Percentiles rank a stretch among this genome's conserved stretches.
These are phyloP conservation scores for Ernsta delagoae DNA, from an alignment of 2,888 invertebrate genomes.

Conservation along the genomic window DNA sequence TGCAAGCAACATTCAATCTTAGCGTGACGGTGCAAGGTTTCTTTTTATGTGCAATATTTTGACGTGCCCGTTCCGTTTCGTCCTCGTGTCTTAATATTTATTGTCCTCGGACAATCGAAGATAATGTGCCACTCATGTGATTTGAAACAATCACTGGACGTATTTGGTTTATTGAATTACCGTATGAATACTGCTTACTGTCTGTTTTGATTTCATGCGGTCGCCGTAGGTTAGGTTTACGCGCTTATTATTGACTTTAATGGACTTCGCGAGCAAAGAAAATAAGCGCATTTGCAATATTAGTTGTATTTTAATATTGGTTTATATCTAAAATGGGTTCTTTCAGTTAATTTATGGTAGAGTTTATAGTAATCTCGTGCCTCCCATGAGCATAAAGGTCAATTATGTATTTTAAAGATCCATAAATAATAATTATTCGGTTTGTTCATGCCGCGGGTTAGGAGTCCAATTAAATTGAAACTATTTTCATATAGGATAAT, in stretches of 20 bases:
- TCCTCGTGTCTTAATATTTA: slow-evolving; percentile 60
- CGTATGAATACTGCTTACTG: slow-evolving; percentile 44
- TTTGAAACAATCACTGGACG: slow-evolving; percentile 76
- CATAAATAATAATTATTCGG: too few species aligned
- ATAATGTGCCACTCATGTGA: slow-evolving; percentile 79
- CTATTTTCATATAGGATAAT: too few species aligned
- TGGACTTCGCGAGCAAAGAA: not conserved
- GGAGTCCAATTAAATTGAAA: too few species aligned
- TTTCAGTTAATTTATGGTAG: too few species aligned
- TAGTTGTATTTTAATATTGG: too few species aligned
- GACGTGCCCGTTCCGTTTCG: slow-evolving; percentile 55
- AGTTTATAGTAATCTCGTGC: too few species aligned
- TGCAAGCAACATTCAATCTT: slow-evolving; percentile 52
- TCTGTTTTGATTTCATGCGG: slow-evolving; percentile 40
- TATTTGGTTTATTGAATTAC: slow-evolving; percentile 77
- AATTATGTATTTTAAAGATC: too few species aligned
- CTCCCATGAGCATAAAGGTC: too few species aligned
- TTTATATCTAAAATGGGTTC: too few species aligned
- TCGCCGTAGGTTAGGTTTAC: slow-evolving; percentile 23
- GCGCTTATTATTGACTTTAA: slow-evolving; percentile 21
- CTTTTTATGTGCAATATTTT: slow-evolving; percentile 44
- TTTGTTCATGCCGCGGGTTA: too few species aligned
- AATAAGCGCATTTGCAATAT: too few species aligned
- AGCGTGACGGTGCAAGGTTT: slow-evolving; percentile 44
- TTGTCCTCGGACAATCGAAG: slow-evolving; percentile 75